These are phyloP conservation scores for Thereuonema tuberculata DNA, from an alignment of 1,140 invertebrate species.

Conservation along the genomic window DNA sequence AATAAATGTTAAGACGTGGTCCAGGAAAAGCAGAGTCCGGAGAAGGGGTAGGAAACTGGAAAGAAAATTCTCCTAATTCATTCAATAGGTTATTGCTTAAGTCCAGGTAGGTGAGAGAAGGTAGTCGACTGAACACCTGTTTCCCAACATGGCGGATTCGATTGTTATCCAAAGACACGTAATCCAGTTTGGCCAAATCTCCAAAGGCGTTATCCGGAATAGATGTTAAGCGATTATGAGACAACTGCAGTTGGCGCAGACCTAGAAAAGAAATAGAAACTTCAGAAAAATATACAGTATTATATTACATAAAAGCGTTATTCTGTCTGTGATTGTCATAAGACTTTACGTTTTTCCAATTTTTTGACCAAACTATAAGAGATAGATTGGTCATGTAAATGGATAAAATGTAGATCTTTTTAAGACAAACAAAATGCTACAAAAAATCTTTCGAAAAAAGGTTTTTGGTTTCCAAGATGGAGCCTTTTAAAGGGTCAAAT, in stretches of 20 bases:
- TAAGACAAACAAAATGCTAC: no score
- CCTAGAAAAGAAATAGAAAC: not conserved
- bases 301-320: no score
- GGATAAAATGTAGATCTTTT: no score
- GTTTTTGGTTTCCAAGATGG: no score
- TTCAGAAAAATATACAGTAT: no score
- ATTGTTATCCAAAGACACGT: not conserved
- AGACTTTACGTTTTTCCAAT: no score
- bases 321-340: no score
- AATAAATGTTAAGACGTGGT: not conserved
- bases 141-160: not conserved
- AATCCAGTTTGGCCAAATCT: slow-evolving; percentile 1
- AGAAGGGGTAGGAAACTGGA: no score
- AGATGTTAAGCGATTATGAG: not conserved
- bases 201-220: slow-evolving; percentile 4
- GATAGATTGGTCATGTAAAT: no score
- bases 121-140: not conserved
- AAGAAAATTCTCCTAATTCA: not conserved
- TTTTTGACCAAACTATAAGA: no score
- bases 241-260: not conserved
- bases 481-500: no score
- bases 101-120: not conserved
- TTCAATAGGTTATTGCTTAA: not conserved
- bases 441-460: no score
- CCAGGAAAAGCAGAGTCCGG: not conserved